Conservation (phyloP, 37 sponge, comb jelly and placozoan genomes). For the Bolinopsis microptera region DNA sequence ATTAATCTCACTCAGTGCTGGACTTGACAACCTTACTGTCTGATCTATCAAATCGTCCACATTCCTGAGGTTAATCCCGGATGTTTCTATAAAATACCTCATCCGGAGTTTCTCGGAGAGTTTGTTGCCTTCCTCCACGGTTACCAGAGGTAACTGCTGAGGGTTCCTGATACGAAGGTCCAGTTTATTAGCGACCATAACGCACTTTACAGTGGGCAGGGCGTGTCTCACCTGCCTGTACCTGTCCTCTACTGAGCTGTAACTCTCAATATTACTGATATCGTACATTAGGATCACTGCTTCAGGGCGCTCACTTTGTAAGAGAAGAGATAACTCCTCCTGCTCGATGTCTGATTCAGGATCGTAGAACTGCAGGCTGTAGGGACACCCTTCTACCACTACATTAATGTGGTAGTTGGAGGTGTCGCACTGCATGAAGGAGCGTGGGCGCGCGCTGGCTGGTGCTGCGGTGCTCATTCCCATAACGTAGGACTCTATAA, state of each 20-base stretch:
- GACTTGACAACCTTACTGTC: background rate
- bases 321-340: background rate
- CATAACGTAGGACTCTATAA: conserved; percentile 28
- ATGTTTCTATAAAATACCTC: background rate
- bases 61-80: background rate
- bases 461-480: background rate
- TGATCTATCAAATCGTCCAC: conserved; percentile 23
- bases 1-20: conserved; percentile 32
- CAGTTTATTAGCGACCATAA: background rate
- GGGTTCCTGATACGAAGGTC: conserved; percentile 22
- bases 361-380: background rate
- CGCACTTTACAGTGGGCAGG: background rate
- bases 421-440: background rate
- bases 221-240: background rate
- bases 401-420: conserved; percentile 19
- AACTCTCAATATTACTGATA: background rate
- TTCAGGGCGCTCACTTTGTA: background rate
- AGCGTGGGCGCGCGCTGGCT: background rate
- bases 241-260: background rate
- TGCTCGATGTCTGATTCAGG: background rate
- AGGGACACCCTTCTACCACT: conserved; percentile 27
- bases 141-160: background rate
- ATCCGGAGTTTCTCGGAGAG: background rate
- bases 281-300: conserved; percentile 7
- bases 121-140: background rate